Percentiles rank a stretch among this genome's conserved stretches.
Evolutionary conservation across 2,797 vertebrate species (phyloP).

Genomic region (Sebastiscus tertius): DNA sequence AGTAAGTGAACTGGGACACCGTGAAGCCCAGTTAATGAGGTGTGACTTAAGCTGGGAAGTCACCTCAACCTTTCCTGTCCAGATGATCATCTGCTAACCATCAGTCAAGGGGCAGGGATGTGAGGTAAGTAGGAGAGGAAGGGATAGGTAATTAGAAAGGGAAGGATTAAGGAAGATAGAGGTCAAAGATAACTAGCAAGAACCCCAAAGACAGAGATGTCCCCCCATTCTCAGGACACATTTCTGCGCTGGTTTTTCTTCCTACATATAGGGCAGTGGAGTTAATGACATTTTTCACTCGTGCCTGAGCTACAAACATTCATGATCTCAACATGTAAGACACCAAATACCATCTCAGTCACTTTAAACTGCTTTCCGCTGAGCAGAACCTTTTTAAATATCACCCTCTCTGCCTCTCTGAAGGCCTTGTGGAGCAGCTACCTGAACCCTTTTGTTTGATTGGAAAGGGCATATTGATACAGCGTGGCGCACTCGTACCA

Average conservation of each 20-base stretch:
- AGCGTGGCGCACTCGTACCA: background rate
- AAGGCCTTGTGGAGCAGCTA: constrained; percentile 26
- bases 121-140: constrained; percentile 31
- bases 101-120: constrained; percentile 60
- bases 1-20: constrained; percentile 48
- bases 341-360: constrained; percentile 55
- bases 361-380: constrained; percentile 51
- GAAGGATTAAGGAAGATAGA: constrained; percentile 67
- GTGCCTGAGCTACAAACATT: constrained; percentile 56
- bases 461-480: constrained; percentile 54
- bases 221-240: constrained; percentile 16
- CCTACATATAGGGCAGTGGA: constrained; percentile 44
- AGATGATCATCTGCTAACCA: constrained; percentile 70
- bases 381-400: constrained; percentile 67
- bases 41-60: constrained; percentile 63
- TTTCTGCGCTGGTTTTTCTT: constrained; percentile 36
- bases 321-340: constrained; percentile 64
- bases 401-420: constrained; percentile 33
- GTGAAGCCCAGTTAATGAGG: constrained; percentile 68
- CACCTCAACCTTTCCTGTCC: constrained; percentile 74
- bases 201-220: constrained; percentile 38
- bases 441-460: constrained; percentile 53
- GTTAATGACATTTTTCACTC: constrained; percentile 72
- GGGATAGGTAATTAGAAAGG: constrained; percentile 66
- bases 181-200: constrained; percentile 66